Evolutionary conservation across 2,797 vertebrate species (phyloP).

Genomic region (Mareca strepera): DNA sequence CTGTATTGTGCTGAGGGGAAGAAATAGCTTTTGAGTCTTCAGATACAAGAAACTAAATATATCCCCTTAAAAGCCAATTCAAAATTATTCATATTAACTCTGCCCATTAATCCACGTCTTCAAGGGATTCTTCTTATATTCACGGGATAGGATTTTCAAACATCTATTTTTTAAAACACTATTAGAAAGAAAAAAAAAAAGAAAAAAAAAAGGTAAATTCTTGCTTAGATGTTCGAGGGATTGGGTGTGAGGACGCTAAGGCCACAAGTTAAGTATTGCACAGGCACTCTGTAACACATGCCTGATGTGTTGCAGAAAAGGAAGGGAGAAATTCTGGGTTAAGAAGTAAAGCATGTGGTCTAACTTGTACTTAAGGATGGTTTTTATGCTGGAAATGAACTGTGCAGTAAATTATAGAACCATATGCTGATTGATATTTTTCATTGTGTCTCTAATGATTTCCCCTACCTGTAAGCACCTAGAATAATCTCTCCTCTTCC

Average conservation of each 20-base stretch:
- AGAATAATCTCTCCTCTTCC: neutral
- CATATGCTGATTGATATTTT: neutral
- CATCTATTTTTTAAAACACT: neutral
- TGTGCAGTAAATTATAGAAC: neutral
- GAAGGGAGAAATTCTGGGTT: neutral
- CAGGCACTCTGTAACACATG: accelerated
- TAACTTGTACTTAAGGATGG: neutral
- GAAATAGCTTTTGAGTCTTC: slow-evolving; percentile 11
- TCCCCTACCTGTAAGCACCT: accelerated
- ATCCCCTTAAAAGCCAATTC: neutral
- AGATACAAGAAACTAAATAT: neutral
- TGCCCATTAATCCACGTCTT: neutral
- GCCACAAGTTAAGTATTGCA: neutral
- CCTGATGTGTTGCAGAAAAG: neutral
- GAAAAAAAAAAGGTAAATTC: neutral
- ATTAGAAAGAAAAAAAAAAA: neutral
- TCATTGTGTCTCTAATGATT: neutral
- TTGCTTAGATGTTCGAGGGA: neutral
- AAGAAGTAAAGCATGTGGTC: neutral
- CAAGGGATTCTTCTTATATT: neutral
- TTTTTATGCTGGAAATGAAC: neutral
- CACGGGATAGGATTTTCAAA: neutral
- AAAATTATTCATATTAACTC: neutral
- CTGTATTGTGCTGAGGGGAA: neutral
- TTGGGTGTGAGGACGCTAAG: neutral